Evolutionary conservation across 64 coral and sea anemone species (phyloP).

Genomic region (Acropora yongei): DNA sequence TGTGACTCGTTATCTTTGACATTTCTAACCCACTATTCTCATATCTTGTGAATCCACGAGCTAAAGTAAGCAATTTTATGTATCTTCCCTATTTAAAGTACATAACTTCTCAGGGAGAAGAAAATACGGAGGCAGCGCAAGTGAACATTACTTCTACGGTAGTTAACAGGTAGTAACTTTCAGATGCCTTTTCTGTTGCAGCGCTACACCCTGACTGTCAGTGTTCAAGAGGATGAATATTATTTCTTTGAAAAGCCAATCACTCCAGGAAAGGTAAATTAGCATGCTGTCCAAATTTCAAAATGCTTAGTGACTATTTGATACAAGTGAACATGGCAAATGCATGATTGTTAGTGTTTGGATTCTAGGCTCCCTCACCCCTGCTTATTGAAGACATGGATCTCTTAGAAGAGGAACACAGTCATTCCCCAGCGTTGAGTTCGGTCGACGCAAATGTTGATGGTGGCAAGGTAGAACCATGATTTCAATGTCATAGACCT

Average conservation of each 20-base stretch:
- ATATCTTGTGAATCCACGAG: no score
- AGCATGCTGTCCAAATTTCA: not conserved
- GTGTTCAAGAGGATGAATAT: constrained; percentile 89
- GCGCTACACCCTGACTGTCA: constrained; percentile 89
- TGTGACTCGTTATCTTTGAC: no score
- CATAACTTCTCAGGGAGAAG: no score
- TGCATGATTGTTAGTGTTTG: not conserved
- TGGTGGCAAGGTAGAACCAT: constrained; percentile 49
- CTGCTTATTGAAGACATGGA: constrained; percentile 89
- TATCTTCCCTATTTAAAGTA: no score
- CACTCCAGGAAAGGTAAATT: constrained; percentile 74
- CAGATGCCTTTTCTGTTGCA: constrained; percentile 4
- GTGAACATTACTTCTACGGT: not conserved
- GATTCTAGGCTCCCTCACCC: constrained; percentile 78
- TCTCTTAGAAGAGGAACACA: constrained; percentile 72
- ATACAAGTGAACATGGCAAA: no score
- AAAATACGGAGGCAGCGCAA: not conserved
- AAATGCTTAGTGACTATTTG: not conserved
- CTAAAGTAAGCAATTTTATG: no score
- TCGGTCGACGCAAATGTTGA: constrained; percentile 61
- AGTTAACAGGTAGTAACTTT: not conserved
- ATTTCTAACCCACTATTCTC: no score
- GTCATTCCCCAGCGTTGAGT: constrained; percentile 70
- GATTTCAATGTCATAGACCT: no score
- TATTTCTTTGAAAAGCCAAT: constrained; percentile 96